Percentiles rank a stretch among this genome's conserved stretches.
Evolutionary conservation across 2,797 vertebrate genomes (phyloP).

Genomic region (Rhynchotus rufescens): DNA sequence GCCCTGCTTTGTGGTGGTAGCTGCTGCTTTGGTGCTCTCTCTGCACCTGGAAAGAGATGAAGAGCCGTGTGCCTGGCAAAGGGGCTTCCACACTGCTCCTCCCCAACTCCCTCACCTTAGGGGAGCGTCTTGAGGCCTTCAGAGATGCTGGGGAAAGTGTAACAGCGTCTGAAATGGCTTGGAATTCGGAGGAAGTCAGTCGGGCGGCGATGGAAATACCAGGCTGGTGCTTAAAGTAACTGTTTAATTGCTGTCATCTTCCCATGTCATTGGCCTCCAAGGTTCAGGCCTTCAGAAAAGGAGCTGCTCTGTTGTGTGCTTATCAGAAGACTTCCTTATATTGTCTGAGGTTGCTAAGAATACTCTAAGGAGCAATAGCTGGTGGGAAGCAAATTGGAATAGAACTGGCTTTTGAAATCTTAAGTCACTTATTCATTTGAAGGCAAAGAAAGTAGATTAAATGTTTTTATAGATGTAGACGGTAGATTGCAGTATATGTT

Average conservation of each 20-base stretch:
- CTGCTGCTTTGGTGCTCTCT: neutral
- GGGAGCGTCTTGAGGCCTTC: neutral
- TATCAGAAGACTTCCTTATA: neutral
- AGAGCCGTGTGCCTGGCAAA: neutral
- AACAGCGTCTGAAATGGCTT: neutral
- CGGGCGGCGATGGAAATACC: neutral
- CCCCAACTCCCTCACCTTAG: neutral
- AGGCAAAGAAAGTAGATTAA: neutral
- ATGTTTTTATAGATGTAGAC: neutral
- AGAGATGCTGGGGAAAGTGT: neutral
- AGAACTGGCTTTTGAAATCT: neutral
- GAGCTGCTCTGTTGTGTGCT: neutral
- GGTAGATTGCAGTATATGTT: neutral
- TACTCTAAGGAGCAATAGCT: neutral
- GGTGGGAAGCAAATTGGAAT: neutral
- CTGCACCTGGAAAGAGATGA: neutral
- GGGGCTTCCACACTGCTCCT: neutral
- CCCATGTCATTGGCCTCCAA: neutral
- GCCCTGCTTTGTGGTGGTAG: neutral
- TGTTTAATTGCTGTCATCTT: neutral
- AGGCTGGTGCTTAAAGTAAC: neutral
- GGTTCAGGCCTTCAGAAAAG: neutral
- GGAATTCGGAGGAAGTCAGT: neutral
- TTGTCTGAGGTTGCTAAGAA: neutral
- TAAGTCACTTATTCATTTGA: neutral